Conservation (phyloP, 1,140 invertebrate genomes). For the Calosoma granatense region DNA sequence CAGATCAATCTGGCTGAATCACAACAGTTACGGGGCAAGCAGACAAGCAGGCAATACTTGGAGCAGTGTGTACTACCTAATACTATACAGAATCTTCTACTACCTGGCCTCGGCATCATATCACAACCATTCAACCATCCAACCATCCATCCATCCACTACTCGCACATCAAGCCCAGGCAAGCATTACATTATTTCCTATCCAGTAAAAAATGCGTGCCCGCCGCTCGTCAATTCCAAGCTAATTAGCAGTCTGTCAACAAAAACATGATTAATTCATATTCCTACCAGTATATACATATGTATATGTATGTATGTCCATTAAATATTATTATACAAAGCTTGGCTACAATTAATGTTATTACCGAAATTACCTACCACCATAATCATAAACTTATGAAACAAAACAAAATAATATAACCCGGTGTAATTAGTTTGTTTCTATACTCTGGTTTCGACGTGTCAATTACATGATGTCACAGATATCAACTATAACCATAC, state of each 20-base stretch:
- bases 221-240: background rate
- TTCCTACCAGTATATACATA: background rate
- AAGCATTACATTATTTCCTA: background rate
- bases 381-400: background rate
- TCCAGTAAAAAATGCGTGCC: background rate
- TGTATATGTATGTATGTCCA: background rate
- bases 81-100: no score
- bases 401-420: background rate
- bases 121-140: no score
- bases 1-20: constrained; percentile 6
- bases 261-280: constrained; percentile 4
- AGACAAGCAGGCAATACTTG: no score
- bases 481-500: background rate
- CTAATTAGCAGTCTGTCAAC: constrained; percentile 7
- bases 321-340: background rate
- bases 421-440: background rate
- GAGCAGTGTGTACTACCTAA: no score
- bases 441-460: no score
- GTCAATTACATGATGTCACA: no score
- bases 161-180: background rate
- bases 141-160: no score
- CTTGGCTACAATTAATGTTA: background rate
- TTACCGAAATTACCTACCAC: background rate
- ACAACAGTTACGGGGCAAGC: background rate
- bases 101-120: background rate